Conservation (phyloP, 2,888 invertebrate genomes). For the Volucella bombylans region DNA sequence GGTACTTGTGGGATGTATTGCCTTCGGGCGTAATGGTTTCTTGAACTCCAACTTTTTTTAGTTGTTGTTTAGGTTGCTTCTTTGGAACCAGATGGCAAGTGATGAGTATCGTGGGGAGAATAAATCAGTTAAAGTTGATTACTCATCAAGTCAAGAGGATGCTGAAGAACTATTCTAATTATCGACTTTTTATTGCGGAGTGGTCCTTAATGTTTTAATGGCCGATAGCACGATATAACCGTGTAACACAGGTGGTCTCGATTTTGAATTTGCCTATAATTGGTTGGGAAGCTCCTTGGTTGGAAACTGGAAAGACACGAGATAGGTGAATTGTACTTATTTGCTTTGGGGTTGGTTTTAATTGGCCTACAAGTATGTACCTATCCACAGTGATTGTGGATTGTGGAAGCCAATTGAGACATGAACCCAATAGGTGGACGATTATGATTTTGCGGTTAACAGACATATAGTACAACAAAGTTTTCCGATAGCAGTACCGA, state of each 20-base stretch:
- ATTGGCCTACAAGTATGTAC: too few species aligned
- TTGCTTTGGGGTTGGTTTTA: too few species aligned
- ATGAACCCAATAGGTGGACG: too few species aligned
- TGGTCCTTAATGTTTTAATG: conserved; percentile 11
- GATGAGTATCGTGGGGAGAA: conserved; percentile 46
- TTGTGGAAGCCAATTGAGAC: too few species aligned
- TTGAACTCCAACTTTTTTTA: neutral
- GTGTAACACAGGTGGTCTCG: conserved; percentile 36
- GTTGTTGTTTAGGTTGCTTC: neutral
- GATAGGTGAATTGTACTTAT: too few species aligned
- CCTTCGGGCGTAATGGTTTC: conserved; percentile 11
- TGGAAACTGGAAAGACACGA: too few species aligned
- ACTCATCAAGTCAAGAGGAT: conserved; percentile 24
- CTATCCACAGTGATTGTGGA: too few species aligned
- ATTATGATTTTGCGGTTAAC: too few species aligned
- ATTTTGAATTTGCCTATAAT: neutral
- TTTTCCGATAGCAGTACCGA: too few species aligned
- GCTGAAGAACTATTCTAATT: conserved; percentile 24
- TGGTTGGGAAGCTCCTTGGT: too few species aligned
- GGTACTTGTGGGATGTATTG: neutral
- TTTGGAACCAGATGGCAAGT: conserved; percentile 21
- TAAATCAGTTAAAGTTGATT: conserved; percentile 58
- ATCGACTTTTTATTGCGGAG: conserved; percentile 41
- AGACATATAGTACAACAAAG: too few species aligned
- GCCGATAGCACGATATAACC: conserved; percentile 14